Evolutionary conservation across 2,113 vertebrate species (phyloP), one percentile per base, ranked within the genome.

Genomic region (Zonotrichia leucophrys): DNA sequence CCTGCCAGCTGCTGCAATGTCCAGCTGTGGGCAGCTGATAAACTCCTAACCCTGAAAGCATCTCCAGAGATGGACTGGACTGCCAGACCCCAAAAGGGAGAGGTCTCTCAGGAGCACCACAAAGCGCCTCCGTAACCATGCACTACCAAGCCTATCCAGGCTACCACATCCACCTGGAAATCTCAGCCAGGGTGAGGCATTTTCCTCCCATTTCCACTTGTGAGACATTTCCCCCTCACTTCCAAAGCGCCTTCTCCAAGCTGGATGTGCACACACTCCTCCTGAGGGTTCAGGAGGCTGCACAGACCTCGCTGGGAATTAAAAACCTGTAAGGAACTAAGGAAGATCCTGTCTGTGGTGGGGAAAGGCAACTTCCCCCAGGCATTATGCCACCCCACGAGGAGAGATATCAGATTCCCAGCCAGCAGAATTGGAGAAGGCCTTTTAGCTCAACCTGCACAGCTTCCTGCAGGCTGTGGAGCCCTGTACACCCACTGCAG

Each of bases 51-150:
- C 63, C 24, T 2, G 42, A 49, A 59, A 88, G 55, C 59, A 72
- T 39, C 70, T 56, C 44, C 58, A 62, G 27, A 49, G 55, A 20
- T 9, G 30, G 50, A 30, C 10, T 63, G 5, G 28, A 5, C n/a
- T 27, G 3, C 1, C 9, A 1, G 4, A 62, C 9, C 35, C 81
- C 46, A 33, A 35, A 58, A 52, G 1, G 19, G 21, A 58, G 42
- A 75, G 21, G 28, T 47, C 41, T n/a, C 64, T 63, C 41, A 33
- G 63, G 35, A 72, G 37, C 46, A 46, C 47, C 42, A 20, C 15
- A 3, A 17, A 60, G 8, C 8, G 0, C 22, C 63, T 60, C 83
- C 4, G 5, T 59, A 49, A 28, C 31, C 63, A 3, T 1, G 20
- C 27, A 1, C 30, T 22, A 15, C 8, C 7, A 30, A n/a, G 23